Evolutionary conservation across 2,797 vertebrate genomes (phyloP).

Genomic region (Xenentodon cancila): DNA sequence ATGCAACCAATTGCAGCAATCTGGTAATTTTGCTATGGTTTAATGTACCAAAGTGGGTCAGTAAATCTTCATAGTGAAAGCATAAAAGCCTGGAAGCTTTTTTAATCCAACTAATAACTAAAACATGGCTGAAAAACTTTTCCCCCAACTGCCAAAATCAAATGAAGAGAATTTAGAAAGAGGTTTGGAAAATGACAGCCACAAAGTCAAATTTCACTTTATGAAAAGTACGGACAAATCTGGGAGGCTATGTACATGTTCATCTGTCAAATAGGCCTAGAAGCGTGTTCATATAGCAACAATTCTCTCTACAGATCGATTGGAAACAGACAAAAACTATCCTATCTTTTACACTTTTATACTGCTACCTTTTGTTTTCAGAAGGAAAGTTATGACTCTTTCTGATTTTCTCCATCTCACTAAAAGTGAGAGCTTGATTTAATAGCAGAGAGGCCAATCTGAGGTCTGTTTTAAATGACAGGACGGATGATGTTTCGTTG

Average conservation of each 20-base stretch:
- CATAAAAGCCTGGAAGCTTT: slow-evolving; percentile 2
- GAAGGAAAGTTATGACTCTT: background rate
- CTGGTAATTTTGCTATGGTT: slow-evolving; percentile 18
- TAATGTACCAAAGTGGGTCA: background rate
- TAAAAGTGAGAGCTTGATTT: slow-evolving; percentile 32
- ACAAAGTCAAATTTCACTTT: background rate
- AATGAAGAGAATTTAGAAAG: slow-evolving; percentile 12
- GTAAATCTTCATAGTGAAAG: slow-evolving; percentile 7
- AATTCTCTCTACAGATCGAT: background rate
- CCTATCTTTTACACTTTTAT: no score
- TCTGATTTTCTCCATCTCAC: slow-evolving; percentile 1
- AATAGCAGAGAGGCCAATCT: slow-evolving; percentile 10
- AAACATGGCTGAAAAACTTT: background rate
- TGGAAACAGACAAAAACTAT: slow-evolving; percentile 11
- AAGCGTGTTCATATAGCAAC: background rate
- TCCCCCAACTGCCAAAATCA: background rate
- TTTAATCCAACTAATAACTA: slow-evolving; percentile 16
- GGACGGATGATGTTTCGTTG: slow-evolving; percentile 1
- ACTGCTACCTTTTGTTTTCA: slow-evolving; percentile 6
- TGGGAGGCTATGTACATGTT: background rate
- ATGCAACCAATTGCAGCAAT: slow-evolving; percentile 8
- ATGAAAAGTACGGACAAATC: background rate
- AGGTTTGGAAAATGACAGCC: background rate
- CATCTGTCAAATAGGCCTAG: background rate
- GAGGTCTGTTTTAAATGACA: slow-evolving; percentile 33